phyloP scores from a whole-genome alignment of 1,140 invertebrate genomes.

The Chelonus insularis region DNA sequence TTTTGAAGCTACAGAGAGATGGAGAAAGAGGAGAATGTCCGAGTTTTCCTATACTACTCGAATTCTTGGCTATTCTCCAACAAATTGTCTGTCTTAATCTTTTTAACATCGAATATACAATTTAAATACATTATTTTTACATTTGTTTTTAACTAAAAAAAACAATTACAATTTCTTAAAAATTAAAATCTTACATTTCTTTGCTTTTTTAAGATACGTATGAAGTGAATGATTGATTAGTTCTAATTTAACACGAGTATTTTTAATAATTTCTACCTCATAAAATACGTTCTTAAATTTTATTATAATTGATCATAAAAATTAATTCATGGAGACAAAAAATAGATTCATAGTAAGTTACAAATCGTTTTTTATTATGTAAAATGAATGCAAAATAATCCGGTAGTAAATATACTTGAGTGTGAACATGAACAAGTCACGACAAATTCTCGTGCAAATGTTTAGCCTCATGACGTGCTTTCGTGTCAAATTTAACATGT shows the following conservation, averaged over 20 bases:
- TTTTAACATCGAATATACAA: neutral
- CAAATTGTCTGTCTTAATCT: neutral
- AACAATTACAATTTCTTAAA: too few species aligned
- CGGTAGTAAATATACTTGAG: neutral
- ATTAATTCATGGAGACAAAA: too few species aligned
- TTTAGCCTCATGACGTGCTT: slow-evolving; percentile 5
- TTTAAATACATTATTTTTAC: neutral
- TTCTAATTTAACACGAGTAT: too few species aligned
- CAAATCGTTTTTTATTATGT: too few species aligned
- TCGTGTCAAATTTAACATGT: slow-evolving; percentile 3
- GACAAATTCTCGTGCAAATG: slow-evolving; percentile 9
- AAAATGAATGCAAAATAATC: neutral
- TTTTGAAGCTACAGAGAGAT: neutral
- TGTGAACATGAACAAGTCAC: neutral
- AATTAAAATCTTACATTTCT: too few species aligned
- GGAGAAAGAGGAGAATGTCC: slow-evolving; percentile 8
- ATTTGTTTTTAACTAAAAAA: neutral
- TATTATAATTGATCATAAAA: too few species aligned
- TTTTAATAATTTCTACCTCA: too few species aligned
- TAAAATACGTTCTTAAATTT: too few species aligned
- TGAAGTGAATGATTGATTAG: too few species aligned
- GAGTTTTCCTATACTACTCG: slow-evolving; percentile 4
- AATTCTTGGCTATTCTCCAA: neutral
- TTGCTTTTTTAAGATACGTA: too few species aligned
- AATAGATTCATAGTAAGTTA: too few species aligned